Evolutionary conservation across 2,888 invertebrate species (phyloP), one percentile per base, ranked within the genome.

Genomic region (Suillia variegata): DNA sequence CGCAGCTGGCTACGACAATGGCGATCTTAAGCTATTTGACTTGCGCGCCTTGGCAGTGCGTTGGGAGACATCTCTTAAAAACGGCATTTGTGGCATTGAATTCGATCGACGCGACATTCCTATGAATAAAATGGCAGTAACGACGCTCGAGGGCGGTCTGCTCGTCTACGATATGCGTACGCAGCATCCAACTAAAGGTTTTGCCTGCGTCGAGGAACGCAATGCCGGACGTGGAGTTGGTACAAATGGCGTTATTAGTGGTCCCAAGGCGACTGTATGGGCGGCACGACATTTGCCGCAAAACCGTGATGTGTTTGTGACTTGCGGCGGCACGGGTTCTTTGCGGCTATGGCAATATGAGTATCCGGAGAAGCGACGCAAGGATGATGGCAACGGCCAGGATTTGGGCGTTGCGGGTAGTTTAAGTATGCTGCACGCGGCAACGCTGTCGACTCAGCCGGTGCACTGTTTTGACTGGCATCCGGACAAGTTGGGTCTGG

Each of bases 1-100:
- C 0, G 91, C 89, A 22, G 93, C 96, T 10, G 98, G 98, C 1
- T 98, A 96, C 75, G 97, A 98, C 76, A 98, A 98, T 80, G 98
- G 98, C 0, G 98, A 98, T 76, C 82, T 98, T 2, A 98, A 97
- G 82, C 87, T 98, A 83, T 97, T 94, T 78, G 96, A 98, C 80
- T 84, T 98, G 22, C 87, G 90, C 61, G 88, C 88, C 4, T 92
- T 96, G 90, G 84, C 88, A 0, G 82, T 96, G 0, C 84, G 89
- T 73, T 98, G 96, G 96, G 96, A 97, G 76, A 91, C 91, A 53
- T 94, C 96, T 79, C 83, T 96, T 47, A 93, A 92, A 77, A 96
- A 96, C 85, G 97, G 97, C 69, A 89, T 94, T 1, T 96, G 96
- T 71, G 86, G 87, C 18, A 70, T 93, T 26, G 94, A 98, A 79